Base-by-base conservation (phyloP, 2,113 vertebrate genomes). In the Haemorhous mexicanus region DNA sequence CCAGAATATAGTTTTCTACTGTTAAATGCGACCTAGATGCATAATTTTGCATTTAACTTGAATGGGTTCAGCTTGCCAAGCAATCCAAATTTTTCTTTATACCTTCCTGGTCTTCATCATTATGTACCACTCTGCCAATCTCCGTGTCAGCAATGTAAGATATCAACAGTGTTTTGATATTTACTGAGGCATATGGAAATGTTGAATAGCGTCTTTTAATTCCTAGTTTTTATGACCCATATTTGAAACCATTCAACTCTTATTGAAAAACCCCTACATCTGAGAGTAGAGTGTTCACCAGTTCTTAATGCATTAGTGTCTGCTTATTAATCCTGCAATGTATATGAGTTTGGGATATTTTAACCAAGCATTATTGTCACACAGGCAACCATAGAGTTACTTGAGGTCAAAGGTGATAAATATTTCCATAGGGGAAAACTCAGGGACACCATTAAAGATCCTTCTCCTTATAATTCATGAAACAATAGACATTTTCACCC, bases 11-110 rank as follows among this genome's bases (percentile, higher is more conserved):
- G 61, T 74, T 94, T 94, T 93, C 73, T 89, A 87, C 86, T 94
- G 80, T 94, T 91, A 84, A 35, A 92, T 87, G 33, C 59, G 95
- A 95, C 94, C 95, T 78, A 97, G 86, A 93, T 96, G 89, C 96
- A 96, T 97, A 97, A 91, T 92, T 97, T 96, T 97, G 95, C 95
- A 95, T 96, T 93, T 95, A 87, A 94, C 93, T 94, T 78, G 86
- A 93, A 92, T 87, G 64, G 73, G 83, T 89, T 95, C 80, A 52
- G 83, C 72, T 89, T 95, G 61, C 88, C 86, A 92, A 94, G 72
- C 68, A 94, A 86, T 86, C 85, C 68, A 70, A 86, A 63, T 88
- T 92, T 93, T 95, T 94, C 79, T 96, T 94, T 88, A 74, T 93
- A 96, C 63, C 85, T 92, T 92, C 33, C 39, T 96, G 95, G 95